A percentile compares a stretch with the other conserved stretches of the same genome.
Conservation (phyloP, 2,113 vertebrate genomes). For the Rhea pennata region DNA sequence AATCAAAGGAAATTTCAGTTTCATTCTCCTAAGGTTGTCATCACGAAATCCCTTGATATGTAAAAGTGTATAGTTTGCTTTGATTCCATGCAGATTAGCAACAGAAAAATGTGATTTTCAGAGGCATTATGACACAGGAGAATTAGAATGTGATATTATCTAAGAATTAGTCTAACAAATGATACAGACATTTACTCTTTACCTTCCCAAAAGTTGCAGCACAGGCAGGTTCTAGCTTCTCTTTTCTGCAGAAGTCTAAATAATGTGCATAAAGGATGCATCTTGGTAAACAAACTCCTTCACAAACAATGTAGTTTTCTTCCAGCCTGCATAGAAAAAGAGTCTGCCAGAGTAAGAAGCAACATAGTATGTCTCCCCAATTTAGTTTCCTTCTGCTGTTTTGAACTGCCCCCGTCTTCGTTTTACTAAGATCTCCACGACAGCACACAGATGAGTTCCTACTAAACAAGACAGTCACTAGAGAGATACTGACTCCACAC, state of each 20-base stretch:
- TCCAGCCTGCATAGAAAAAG: constrained; percentile 85
- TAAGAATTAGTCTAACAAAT: not conserved
- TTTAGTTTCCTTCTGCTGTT: not conserved
- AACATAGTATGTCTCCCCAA: accelerated
- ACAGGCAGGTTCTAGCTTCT: constrained; percentile 98
- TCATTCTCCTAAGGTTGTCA: not conserved
- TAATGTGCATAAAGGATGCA: constrained; percentile 99
- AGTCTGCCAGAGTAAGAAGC: not conserved
- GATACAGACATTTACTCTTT: not conserved
- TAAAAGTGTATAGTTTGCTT: not conserved
- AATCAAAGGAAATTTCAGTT: not conserved
- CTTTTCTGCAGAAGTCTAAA: constrained; percentile 98
- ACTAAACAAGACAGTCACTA: not conserved
- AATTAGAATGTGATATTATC: not conserved
- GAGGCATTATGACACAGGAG: not conserved
- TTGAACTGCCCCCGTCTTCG: not conserved
- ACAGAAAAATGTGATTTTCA: not conserved
- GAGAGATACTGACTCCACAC: not conserved
- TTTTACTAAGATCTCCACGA: not conserved
- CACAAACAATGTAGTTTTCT: constrained; percentile 98
- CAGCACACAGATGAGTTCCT: not conserved
- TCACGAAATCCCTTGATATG: not conserved
- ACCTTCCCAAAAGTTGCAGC: constrained; percentile 99
- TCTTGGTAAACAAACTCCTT: constrained; percentile 95
- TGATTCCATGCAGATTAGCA: not conserved